These are phyloP conservation scores for Dorcus parallelipipedus DNA, from an alignment of 2,888 invertebrate genomes.

Conservation along the genomic window DNA sequence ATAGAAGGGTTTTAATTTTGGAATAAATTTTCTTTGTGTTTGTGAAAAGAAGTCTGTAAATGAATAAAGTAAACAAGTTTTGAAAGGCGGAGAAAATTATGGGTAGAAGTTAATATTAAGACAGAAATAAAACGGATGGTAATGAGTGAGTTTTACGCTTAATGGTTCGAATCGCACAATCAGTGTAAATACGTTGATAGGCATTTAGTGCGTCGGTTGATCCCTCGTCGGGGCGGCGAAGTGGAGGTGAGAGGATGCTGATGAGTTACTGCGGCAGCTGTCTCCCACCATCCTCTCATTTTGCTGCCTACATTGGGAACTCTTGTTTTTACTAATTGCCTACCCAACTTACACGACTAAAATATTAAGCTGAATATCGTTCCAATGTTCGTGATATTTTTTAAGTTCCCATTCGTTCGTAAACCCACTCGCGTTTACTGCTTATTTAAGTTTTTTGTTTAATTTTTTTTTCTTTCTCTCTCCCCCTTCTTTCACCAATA, in stretches of 20 bases:
- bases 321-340: conserved; percentile 41
- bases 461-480: no score
- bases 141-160: conserved; percentile 30
- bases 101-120: conserved; percentile 16
- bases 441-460: no score
- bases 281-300: conserved; percentile 35
- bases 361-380: conserved; percentile 30
- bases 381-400: conserved; percentile 15
- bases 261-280: conserved; percentile 41
- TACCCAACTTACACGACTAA: conserved; percentile 35
- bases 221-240: conserved; percentile 13
- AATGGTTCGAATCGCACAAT: conserved; percentile 39
- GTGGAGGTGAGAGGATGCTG: conserved; percentile 20
- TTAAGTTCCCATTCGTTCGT: conserved; percentile 18
- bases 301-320: conserved; percentile 31
- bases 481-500: no score
- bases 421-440: no score
- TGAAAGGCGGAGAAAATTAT: no score
- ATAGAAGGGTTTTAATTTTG: no score
- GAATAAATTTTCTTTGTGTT: no score
- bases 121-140: conserved; percentile 28
- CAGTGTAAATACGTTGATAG: conserved; percentile 38
- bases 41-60: no score
- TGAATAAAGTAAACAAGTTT: no score
- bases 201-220: conserved; percentile 32